These are phyloP conservation scores for Nasonia longicornis DNA, from an alignment of 1,140 invertebrate genomes.

Conservation along the genomic window DNA sequence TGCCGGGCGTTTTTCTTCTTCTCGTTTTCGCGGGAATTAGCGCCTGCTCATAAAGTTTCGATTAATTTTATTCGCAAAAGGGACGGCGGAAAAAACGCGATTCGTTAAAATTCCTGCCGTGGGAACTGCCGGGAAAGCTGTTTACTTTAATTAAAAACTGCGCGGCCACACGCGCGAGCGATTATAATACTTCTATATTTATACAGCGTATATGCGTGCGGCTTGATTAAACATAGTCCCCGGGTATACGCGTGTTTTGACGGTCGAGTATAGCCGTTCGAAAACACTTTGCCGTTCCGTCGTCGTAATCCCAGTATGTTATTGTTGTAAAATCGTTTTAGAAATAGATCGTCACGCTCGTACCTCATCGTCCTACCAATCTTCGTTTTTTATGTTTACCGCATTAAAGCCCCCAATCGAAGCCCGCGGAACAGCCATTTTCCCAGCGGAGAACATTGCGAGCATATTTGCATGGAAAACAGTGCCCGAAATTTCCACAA, in stretches of 20 bases:
- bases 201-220: background rate
- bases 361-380: too few species aligned
- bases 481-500: background rate
- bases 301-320: too few species aligned
- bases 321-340: too few species aligned
- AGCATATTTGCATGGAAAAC: background rate
- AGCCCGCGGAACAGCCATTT: background rate
- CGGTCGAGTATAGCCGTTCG: background rate
- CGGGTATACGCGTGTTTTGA: background rate
- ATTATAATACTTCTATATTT: background rate
- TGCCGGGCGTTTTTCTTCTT: too few species aligned
- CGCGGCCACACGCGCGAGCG: background rate
- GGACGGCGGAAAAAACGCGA: background rate
- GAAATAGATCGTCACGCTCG: too few species aligned
- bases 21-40: background rate
- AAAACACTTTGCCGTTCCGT: background rate
- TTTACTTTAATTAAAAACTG: slow-evolving; percentile 3
- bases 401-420: background rate
- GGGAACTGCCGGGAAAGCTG: background rate
- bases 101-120: slow-evolving; percentile 2
- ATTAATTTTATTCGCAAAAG: background rate
- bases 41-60: background rate
- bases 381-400: background rate
- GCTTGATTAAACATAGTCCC: background rate
- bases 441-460: background rate